Conservation (phyloP, 2,797 vertebrate genomes). For the Lycodopsis pacificus region DNA sequence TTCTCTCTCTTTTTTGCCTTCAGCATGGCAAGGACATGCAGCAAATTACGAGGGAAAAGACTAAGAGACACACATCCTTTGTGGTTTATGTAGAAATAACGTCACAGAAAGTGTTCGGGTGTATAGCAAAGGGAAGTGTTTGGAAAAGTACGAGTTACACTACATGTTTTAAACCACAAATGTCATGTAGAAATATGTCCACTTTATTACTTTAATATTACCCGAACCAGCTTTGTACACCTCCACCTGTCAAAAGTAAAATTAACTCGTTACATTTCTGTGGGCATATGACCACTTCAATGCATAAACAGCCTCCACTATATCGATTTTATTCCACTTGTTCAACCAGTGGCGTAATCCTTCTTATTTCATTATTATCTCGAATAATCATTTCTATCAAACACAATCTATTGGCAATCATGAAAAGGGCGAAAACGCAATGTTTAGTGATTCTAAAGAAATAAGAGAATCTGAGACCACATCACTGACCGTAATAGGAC, state of each 20-base stretch:
- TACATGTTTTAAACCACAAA: background rate
- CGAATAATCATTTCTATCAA: background rate
- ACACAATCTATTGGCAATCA: background rate
- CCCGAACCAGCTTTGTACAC: background rate
- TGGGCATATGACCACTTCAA: background rate
- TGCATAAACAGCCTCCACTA: background rate
- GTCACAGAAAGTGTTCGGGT: background rate
- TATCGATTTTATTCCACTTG: background rate
- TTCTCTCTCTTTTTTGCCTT: constrained; percentile 56
- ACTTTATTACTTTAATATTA: background rate
- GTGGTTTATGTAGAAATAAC: constrained; percentile 12
- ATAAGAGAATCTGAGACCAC: background rate
- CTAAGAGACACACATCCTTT: constrained; percentile 11
- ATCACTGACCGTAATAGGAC: background rate
- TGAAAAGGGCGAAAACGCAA: background rate
- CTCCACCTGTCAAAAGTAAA: background rate
- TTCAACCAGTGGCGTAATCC: background rate
- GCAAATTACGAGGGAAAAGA: constrained; percentile 42
- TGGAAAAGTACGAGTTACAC: background rate
- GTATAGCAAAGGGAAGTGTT: constrained; percentile 3
- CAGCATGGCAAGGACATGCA: constrained; percentile 62
- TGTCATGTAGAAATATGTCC: background rate
- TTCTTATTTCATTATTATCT: background rate
- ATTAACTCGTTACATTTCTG: background rate
- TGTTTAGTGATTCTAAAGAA: background rate